phyloP scores from a whole-genome alignment of 1,140 invertebrate genomes.

The Pseudoatta argentina region DNA sequence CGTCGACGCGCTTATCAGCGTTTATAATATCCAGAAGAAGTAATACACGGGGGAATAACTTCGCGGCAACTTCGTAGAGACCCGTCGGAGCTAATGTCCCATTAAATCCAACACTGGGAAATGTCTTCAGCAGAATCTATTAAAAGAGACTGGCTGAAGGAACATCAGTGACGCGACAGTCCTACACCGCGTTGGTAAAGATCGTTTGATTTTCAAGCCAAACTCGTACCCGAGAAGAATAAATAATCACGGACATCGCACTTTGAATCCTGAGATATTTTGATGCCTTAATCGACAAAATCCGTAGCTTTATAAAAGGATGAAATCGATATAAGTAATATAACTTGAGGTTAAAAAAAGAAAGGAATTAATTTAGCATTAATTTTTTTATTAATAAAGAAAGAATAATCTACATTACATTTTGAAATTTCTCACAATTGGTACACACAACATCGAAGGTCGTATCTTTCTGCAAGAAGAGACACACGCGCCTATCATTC shows the following conservation, averaged over 20 bases:
- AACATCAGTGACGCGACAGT: slow-evolving; percentile 1
- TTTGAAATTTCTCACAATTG: background rate
- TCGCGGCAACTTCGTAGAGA: slow-evolving; percentile 46
- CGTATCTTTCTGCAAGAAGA: slow-evolving; percentile 2
- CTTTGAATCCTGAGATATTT: background rate
- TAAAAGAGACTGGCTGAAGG: slow-evolving; percentile 49
- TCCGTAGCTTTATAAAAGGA: background rate
- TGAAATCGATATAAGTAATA: background rate
- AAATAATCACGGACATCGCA: background rate
- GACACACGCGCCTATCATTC: slow-evolving; percentile 14
- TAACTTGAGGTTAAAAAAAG: background rate
- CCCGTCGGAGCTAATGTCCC: slow-evolving; percentile 46
- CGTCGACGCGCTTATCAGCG: slow-evolving; percentile 69
- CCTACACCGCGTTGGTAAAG: background rate
- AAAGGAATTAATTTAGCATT: background rate
- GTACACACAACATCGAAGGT: too few relatives aligned
- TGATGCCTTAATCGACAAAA: background rate
- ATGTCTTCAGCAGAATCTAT: slow-evolving; percentile 48
- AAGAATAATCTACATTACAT: background rate
- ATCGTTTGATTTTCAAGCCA: slow-evolving; percentile 36
- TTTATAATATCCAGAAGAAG: slow-evolving; percentile 58
- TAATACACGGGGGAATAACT: slow-evolving; percentile 54
- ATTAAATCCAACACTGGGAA: slow-evolving; percentile 35
- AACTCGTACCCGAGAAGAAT: slow-evolving; percentile 33
- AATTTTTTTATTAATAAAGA: background rate